phyloP scores from a whole-genome alignment of 1,140 invertebrate genomes.

The Agrilus planipennis region DNA sequence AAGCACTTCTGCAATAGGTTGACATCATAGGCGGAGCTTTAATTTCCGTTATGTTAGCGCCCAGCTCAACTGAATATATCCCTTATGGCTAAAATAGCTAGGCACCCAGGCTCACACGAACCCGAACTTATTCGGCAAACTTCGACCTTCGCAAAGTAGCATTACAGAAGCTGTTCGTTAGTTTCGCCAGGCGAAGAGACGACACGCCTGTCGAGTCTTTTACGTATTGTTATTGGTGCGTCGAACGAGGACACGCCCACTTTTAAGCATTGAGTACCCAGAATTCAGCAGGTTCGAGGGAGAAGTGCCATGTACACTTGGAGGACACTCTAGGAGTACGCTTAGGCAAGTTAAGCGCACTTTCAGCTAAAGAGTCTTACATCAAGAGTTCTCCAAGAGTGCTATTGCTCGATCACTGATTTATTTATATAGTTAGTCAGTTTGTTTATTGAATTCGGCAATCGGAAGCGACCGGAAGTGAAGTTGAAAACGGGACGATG shows the following conservation, averaged over 20 bases:
- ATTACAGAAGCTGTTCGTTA: too few species aligned
- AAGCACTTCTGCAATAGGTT: constrained; percentile 14
- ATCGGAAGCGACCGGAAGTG: constrained; percentile 30
- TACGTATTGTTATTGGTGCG: constrained; percentile 15
- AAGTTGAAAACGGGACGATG: constrained; percentile 21
- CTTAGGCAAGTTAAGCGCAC: constrained; percentile 37
- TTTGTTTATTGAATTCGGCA: constrained; percentile 37
- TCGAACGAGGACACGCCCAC: constrained; percentile 15
- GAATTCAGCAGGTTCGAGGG: constrained; percentile 28
- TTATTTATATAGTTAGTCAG: constrained; percentile 38
- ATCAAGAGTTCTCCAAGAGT: constrained; percentile 36
- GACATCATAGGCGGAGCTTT: constrained; percentile 7
- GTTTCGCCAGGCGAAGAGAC: constrained; percentile 1
- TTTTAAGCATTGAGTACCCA: constrained; percentile 27
- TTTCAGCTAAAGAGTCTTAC: constrained; percentile 37
- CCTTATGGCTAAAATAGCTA: too few species aligned
- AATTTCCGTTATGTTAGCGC: constrained; percentile 5
- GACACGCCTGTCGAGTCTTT: background rate
- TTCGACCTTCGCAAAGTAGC: too few species aligned
- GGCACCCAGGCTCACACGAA: too few species aligned
- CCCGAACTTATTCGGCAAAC: too few species aligned
- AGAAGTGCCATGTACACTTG: constrained; percentile 36
- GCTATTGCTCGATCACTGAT: constrained; percentile 36
- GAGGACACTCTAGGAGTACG: constrained; percentile 36
- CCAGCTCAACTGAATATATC: too few species aligned